Conservation (phyloP, 2,113 vertebrate genomes). For the Platysternon megacephalum region DNA sequence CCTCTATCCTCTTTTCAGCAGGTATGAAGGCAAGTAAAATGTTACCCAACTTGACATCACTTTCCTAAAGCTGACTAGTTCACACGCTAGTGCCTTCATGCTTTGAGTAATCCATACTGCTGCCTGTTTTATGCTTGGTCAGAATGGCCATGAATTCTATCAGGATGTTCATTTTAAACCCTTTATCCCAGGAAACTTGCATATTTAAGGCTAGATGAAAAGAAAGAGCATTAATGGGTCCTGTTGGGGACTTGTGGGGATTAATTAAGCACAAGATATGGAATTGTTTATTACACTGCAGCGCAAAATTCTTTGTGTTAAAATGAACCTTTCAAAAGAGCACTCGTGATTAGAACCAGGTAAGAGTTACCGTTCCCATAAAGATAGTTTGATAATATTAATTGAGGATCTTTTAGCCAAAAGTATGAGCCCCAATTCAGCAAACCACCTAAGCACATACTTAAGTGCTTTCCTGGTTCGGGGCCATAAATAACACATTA, state of each 20-base stretch:
- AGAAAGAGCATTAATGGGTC: conserved; percentile 69
- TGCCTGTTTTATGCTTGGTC: conserved; percentile 54
- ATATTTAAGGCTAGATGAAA: conserved; percentile 69
- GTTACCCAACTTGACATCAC: conserved; percentile 33
- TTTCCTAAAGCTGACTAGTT: conserved; percentile 45
- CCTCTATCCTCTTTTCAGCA: conserved; percentile 8
- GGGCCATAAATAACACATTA: not conserved
- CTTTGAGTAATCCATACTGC: conserved; percentile 48
- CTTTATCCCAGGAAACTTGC: conserved; percentile 50
- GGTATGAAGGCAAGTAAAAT: conserved; percentile 5
- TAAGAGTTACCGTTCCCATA: conserved; percentile 51
- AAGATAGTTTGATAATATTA: conserved; percentile 43
- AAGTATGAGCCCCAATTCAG: not conserved
- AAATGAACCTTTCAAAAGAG: conserved; percentile 75
- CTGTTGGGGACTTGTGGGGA: conserved; percentile 63
- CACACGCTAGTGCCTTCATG: not conserved
- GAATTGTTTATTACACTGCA: conserved; percentile 73
- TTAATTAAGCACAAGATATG: conserved; percentile 76
- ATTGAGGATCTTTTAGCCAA: conserved; percentile 19
- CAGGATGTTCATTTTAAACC: conserved; percentile 59
- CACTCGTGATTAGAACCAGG: conserved; percentile 72
- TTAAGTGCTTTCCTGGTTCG: not conserved
- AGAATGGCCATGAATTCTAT: conserved; percentile 56
- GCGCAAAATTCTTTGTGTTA: conserved; percentile 71
- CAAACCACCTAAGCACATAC: not conserved